Percentiles rank a stretch among this genome's conserved stretches.
These are phyloP conservation scores for Cinclus mexicanus DNA, from an alignment of 2,113 vertebrate genomes.

Conservation along the genomic window DNA sequence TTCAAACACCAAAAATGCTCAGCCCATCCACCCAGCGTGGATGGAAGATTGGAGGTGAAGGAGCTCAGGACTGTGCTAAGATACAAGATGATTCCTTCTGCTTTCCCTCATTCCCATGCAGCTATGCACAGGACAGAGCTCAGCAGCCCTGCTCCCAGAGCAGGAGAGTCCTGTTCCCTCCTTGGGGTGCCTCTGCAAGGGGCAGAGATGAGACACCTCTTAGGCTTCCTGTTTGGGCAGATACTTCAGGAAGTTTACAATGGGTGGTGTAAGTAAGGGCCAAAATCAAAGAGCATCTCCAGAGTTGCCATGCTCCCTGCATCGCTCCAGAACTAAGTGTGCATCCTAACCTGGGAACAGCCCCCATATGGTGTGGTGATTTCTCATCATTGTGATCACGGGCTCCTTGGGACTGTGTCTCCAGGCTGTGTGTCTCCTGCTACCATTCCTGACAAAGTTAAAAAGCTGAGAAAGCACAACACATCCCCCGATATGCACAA, in stretches of 20 bases:
- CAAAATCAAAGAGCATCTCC: not conserved
- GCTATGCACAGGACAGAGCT: not conserved
- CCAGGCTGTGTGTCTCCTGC: not conserved
- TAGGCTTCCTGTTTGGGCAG: not conserved
- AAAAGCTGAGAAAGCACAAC: slow-evolving; percentile 47
- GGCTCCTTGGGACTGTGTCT: not conserved
- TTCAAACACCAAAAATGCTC: fast-evolving
- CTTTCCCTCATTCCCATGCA: not conserved
- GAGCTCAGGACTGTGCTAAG: not conserved
- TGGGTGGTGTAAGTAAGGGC: not conserved
- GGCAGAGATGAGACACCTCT: not conserved
- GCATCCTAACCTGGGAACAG: not conserved
- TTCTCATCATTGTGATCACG: not conserved
- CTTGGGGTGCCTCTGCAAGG: not conserved
- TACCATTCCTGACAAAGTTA: not conserved
- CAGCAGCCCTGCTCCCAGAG: not conserved
- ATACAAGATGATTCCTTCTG: not conserved
- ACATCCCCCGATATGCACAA: fast-evolving
- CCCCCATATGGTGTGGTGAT: fast-evolving
- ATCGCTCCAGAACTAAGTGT: not conserved
- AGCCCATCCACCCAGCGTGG: not conserved
- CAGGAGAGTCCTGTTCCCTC: not conserved
- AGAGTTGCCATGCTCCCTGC: fast-evolving
- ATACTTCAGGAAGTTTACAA: not conserved
- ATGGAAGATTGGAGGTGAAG: not conserved